Base-by-base conservation (phyloP, 2,113 vertebrate species). In the Hippocampus mohnikei region DNA sequence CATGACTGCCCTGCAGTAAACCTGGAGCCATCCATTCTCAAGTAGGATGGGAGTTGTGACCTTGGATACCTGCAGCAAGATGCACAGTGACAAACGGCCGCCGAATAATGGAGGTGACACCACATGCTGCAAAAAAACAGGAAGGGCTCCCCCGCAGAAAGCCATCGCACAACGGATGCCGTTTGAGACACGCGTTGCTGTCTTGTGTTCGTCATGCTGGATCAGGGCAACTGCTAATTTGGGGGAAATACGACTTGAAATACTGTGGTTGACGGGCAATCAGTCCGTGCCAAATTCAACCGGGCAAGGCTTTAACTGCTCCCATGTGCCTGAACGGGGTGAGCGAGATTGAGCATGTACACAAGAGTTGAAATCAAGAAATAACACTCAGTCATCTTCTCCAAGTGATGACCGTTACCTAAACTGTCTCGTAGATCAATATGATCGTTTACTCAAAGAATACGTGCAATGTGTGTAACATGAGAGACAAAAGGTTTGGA, bases 1-100 rank as follows among this genome's bases (percentile, higher is more conserved):
- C 87, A 87, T 87, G 84, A 86, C 79, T 87, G 88, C 90, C 85
- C 90, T 88, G 89, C 71, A 55, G 50, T 73, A 78, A 87, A 89
- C 89, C 88, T 85, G 85, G 69, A 88, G 73, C 78, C 81, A 88
- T 89, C 87, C 84, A 90, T 91, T 88, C 80, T 76, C n/a, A 58
- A 13, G 67, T 8, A 42, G 63, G 75, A 63, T 53, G 74, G 63
- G 41, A 75, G 78, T 29, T 60, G 81, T 89, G 91, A 91, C 91
- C 91, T 91, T 92, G 89, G 83, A 85, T 86, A 87, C 74, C 61
- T 40, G 71, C 81, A 77, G 82, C 77, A 79, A 81, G 80, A 88
- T 73, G 85, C 74, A 81, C 80, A 84, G 81, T 89, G 87, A 92
- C 86, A 88, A 90, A 90, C 86, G 87, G 70, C 70, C 75, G 59